phyloP scores from a whole-genome alignment of 1,140 invertebrate species.

The Eriocheir sinensis region DNA sequence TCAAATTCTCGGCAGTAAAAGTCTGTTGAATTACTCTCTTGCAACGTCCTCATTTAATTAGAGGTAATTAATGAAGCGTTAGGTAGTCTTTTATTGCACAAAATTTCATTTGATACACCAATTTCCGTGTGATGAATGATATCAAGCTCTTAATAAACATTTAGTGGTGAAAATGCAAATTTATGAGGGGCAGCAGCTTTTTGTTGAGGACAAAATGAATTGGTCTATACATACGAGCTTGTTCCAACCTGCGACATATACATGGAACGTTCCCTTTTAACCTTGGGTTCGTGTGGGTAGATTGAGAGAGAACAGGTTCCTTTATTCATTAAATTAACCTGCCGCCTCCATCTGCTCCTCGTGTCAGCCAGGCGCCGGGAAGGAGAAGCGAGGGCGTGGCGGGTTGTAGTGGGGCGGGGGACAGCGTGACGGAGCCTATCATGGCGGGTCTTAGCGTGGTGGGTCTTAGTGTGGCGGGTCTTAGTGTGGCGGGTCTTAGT shows the following conservation, averaged over 20 bases:
- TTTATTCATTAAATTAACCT: neutral
- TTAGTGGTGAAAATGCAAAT: slow-evolving; percentile 25
- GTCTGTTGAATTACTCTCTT: slow-evolving; percentile 3
- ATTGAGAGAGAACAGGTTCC: neutral
- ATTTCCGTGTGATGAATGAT: slow-evolving; percentile 16
- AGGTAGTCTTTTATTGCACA: slow-evolving; percentile 25
- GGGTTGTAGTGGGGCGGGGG: neutral
- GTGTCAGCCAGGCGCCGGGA: neutral
- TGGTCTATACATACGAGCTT: neutral
- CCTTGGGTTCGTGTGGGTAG: neutral
- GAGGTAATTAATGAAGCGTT: slow-evolving; percentile 25
- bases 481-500: too few species aligned
- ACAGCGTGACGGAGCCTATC: too few species aligned
- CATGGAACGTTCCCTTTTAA: neutral
- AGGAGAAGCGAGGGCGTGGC: too few species aligned
- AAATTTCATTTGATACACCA: slow-evolving; percentile 26
- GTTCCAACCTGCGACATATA: neutral
- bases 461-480: too few species aligned
- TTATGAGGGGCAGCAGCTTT: neutral
- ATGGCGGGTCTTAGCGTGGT: too few species aligned
- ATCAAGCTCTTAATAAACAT: slow-evolving; percentile 26
- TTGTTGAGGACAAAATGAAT: slow-evolving; percentile 17
- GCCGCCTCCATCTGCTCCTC: neutral
- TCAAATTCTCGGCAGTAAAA: slow-evolving; percentile 9
- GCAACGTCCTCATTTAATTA: slow-evolving; percentile 15